These are phyloP conservation scores for Platycercus adscitus DNA, from an alignment of 2,113 vertebrate genomes.

Conservation along the genomic window DNA sequence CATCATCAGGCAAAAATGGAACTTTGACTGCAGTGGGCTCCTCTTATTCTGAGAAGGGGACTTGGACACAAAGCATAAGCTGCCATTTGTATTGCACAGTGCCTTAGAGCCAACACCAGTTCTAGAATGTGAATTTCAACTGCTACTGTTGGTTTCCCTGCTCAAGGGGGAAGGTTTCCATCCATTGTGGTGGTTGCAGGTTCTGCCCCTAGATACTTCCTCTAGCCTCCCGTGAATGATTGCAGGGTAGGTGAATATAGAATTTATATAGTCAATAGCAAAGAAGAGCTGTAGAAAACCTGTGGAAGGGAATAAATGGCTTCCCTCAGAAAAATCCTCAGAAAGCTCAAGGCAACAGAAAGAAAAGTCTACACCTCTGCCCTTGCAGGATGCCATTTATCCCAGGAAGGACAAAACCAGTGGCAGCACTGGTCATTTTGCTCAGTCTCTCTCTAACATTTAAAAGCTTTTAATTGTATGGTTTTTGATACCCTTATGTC, in stretches of 20 bases:
- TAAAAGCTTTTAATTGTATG: not conserved
- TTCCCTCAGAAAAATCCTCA: not conserved
- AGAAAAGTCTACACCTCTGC: not conserved
- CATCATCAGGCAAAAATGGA: slow-evolving; percentile 4
- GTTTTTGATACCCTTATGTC: not conserved
- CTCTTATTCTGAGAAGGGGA: not conserved
- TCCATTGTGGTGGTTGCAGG: not conserved
- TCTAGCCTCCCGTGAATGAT: not conserved
- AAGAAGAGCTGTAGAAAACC: not conserved
- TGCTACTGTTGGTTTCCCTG: not conserved
- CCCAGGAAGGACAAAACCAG: not conserved
- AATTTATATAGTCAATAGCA: not conserved
- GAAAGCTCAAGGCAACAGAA: not conserved
- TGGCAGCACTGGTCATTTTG: not conserved
- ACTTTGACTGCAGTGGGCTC: not conserved
- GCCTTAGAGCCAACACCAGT: not conserved
- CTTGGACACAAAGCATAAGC: not conserved
- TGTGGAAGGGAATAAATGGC: not conserved
- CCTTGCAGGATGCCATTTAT: not conserved
- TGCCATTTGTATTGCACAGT: not conserved
- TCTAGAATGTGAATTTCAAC: not conserved
- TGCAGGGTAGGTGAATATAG: not conserved
- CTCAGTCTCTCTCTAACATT: not conserved
- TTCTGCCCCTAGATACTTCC: not conserved
- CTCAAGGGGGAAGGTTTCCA: not conserved